Base-by-base conservation (phyloP, 1,140 invertebrate species). In the Rhyacophila brunnea region DNA sequence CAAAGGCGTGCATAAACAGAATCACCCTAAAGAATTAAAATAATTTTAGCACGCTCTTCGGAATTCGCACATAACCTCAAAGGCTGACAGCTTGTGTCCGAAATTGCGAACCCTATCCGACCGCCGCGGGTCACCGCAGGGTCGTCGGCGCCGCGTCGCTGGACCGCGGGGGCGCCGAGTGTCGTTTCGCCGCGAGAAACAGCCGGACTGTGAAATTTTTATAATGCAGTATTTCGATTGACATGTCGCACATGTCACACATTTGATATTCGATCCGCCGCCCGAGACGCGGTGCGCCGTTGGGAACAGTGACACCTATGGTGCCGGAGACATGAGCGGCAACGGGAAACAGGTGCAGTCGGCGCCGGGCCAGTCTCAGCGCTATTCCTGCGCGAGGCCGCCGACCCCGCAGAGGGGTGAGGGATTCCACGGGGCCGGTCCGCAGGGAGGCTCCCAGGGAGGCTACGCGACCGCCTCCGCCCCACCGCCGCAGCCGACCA, bases 271-370 rank as follows among this genome's bases (percentile, higher is more conserved):
- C n/a, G 40, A 18, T 43, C 40, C 20, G 14, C 36, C 9, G 19
- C 47, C 34, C 18, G 45, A 17, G 35, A 14, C 35, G 20, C 17
- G 18, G 54, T 57, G 54, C 36, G 45, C 15, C 20, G 54, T 48
- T 15, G n/a, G 28, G 54, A 40, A 45, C 48, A 40, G 13, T 57
- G 47, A 57, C 47, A 57, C 54, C 54, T 57, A 57, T 57, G 54
- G 54, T 57, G 48, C 50, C 45, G 50, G 32, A 58, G 45, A 51
- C 56, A 64, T 64, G 62, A 64, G 58, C 52, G 62, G 62, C 35
- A 64, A 64, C 62, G 62, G 58, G 38, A 64, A 60, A 52, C 60
- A 53, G 52, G 53, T 49, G 54, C 60, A 53, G 52, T 44, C 43
- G 60, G 52, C 60, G 47, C 60, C 52, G 46, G 48, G 53, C 17